phyloP scores from a whole-genome alignment of 2,113 vertebrate genomes.

The Lophochroa leadbeateri region DNA sequence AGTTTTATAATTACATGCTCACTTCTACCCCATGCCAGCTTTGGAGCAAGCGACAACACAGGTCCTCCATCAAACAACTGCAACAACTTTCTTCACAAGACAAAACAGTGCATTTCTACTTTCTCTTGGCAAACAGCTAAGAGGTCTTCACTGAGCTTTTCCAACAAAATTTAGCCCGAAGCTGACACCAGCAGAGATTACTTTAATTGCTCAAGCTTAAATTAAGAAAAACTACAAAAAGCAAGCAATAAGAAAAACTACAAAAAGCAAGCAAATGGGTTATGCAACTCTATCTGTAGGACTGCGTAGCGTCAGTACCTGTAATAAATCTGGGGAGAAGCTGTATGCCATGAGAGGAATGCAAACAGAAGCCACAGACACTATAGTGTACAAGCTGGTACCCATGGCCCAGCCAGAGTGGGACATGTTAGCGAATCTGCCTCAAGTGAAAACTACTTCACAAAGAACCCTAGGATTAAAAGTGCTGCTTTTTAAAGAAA shows the following conservation, averaged over 20 bases:
- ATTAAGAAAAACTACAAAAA: neutral
- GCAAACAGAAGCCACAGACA: fast-evolving
- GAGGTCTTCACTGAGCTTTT: neutral
- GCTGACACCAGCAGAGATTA: neutral
- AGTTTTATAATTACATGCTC: neutral
- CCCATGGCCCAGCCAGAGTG: fast-evolving
- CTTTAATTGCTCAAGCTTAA: neutral
- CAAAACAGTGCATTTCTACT: neutral
- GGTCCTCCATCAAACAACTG: neutral
- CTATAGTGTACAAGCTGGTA: fast-evolving
- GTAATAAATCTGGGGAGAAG: neutral
- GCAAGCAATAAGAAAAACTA: neutral
- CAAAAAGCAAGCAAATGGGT: neutral
- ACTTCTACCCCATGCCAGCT: neutral
- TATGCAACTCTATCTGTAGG: neutral
- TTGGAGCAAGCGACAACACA: neutral
- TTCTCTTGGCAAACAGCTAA: neutral
- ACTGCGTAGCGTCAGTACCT: fast-evolving
- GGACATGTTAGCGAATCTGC: neutral
- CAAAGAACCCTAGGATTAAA: neutral
- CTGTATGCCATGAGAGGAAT: too few relatives aligned
- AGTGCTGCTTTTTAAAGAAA: neutral
- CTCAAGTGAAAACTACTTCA: fast-evolving
- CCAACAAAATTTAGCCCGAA: neutral
- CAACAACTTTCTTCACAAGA: neutral